A percentile compares a stretch with the other conserved stretches of the same genome.
These are phyloP conservation scores for Myopa testacea DNA, from an alignment of 2,888 invertebrate genomes.

Conservation along the genomic window DNA sequence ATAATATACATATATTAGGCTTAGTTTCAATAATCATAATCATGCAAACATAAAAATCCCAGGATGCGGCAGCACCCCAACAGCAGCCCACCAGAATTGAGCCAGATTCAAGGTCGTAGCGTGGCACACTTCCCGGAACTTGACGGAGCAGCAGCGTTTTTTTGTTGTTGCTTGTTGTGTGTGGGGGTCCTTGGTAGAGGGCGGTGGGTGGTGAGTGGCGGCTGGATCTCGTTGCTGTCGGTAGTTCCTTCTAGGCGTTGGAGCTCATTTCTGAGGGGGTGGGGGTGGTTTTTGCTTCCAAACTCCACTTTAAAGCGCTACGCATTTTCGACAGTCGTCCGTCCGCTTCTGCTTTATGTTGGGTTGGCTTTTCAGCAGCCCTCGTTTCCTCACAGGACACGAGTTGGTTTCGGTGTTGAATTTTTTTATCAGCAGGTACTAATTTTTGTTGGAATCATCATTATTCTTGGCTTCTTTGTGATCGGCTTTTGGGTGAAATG, in stretches of 20 bases:
- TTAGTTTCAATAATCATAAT: no score
- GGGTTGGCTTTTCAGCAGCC: not conserved
- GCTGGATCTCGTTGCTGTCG: not conserved
- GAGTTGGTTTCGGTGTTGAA: not conserved
- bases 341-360: not conserved
- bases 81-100: constrained; percentile 16
- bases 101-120: constrained; percentile 43
- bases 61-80: no score
- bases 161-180: not conserved
- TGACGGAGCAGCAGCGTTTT: constrained; percentile 12
- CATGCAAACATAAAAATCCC: no score
- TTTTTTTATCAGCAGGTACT: not conserved
- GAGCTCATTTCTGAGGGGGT: constrained; percentile 2
- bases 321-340: not conserved
- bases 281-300: not conserved
- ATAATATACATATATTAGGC: no score
- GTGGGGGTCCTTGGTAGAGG: not conserved
- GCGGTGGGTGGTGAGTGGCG: not conserved
- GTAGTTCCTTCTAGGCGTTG: not conserved
- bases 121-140: constrained; percentile 36
- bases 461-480: constrained; percentile 1
- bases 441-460: constrained; percentile 1
- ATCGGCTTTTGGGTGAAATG: not conserved
- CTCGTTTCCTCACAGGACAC: not conserved
- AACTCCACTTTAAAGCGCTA: not conserved